Percentiles rank a stretch among this genome's conserved stretches.
Evolutionary conservation across 2,113 vertebrate species (phyloP).

Genomic region (Chionodraco myersi): DNA sequence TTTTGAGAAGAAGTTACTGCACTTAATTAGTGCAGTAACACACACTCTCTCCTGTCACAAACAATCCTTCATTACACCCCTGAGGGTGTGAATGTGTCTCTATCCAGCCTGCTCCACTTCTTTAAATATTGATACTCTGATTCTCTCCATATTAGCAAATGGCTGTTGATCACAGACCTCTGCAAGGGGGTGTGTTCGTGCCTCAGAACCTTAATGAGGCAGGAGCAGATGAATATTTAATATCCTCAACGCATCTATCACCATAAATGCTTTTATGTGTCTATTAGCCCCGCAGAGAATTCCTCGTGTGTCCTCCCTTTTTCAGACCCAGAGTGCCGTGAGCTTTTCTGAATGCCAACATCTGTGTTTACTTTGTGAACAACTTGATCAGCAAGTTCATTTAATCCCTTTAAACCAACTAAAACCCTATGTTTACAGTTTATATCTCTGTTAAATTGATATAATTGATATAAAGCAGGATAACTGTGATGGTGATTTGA

Average conservation of each 20-base stretch:
- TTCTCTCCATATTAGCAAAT: slow-evolving; percentile 66
- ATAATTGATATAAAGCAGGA: neutral
- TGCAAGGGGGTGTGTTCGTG: slow-evolving; percentile 55
- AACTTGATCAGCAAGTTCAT: neutral
- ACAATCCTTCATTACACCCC: slow-evolving; percentile 35
- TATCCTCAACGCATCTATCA: slow-evolving; percentile 65
- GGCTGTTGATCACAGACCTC: slow-evolving; percentile 70
- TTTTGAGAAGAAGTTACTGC: neutral
- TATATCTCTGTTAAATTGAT: neutral
- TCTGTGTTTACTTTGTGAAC: neutral
- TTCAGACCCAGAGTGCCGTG: slow-evolving; percentile 16
- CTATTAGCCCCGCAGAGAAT: slow-evolving; percentile 35
- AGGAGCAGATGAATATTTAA: slow-evolving; percentile 78
- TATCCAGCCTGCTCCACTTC: slow-evolving; percentile 32
- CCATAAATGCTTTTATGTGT: slow-evolving; percentile 70
- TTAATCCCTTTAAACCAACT: neutral
- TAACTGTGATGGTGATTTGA: neutral
- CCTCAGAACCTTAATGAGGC: slow-evolving; percentile 65
- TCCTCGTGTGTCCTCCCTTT: slow-evolving; percentile 31
- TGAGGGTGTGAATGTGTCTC: slow-evolving; percentile 36
- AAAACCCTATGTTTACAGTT: neutral
- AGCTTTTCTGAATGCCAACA: neutral
- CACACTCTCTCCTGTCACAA: slow-evolving; percentile 33
- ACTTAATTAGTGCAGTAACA: slow-evolving; percentile 25
- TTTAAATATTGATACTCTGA: slow-evolving; percentile 74